Evolutionary conservation across 1,140 invertebrate genomes (phyloP), one percentile per base, ranked within the genome.

Genomic region (Gerris buenoi): DNA sequence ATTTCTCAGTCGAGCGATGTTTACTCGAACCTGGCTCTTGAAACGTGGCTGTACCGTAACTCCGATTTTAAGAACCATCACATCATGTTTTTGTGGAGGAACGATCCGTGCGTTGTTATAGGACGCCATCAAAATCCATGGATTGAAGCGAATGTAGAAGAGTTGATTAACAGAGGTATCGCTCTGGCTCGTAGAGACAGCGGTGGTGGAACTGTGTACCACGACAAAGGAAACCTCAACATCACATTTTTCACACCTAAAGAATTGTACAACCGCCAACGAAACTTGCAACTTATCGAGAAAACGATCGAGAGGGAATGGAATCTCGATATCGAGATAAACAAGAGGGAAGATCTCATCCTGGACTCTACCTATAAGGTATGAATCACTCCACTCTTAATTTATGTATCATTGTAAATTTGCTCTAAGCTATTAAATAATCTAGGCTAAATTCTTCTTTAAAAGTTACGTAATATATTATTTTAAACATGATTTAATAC

Each of bases 101-200:
- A 97, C 79, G 81, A 88, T 71, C 94, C 95, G 0, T 90, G 91
- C 75, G 90, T 99, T 63, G 95, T 98, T 0, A 89, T 98, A 74
- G 97, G 97, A 1, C 82, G 92, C 56, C 91, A 98, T 79, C 96
- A 98, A 77, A 99, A 99, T 79, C 93, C 95, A 1, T 98, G 95
- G 88, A 75, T 88, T 23, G 96, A 99, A 78, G 86, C 88, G 1
- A 91, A 97, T 75, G 69, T 78, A 65, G 78, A 83, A 1, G 80
- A 79, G 29, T 71, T 88, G 25, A 75, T 81, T 61, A 81, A 85
- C 29, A 77, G 81, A 25, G 84, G 83, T 22, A 84, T 95, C 60
- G 76, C 82, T 1, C 71, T 97, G 22, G 95, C 88, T 0, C 81
- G 96, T 64, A 81, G 95, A 23, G 91, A 93, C 73, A 97, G 93